Evolutionary conservation across 2,888 invertebrate genomes (phyloP).

Genomic region (Amphipoea lucens): DNA sequence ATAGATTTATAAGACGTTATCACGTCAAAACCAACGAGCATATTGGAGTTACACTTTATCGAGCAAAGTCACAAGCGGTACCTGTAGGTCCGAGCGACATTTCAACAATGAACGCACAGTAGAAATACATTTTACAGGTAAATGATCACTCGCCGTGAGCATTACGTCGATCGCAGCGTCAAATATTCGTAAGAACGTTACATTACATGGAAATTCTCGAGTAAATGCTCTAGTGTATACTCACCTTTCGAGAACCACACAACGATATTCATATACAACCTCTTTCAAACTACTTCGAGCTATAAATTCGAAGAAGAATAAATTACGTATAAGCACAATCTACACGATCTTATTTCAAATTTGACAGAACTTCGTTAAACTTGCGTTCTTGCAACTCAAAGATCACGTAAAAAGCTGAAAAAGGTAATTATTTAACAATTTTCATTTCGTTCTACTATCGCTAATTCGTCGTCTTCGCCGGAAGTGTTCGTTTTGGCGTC

Average conservation of each 20-base stretch:
- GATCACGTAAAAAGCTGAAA: conserved; percentile 13
- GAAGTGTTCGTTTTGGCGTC: conserved; percentile 86
- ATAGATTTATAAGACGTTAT: too few relatives aligned
- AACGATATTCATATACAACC: conserved; percentile 43
- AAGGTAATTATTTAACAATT: conserved; percentile 64
- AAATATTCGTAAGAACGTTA: background rate
- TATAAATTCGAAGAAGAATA: conserved; percentile 53
- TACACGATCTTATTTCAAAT: conserved; percentile 49
- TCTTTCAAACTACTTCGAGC: conserved; percentile 27
- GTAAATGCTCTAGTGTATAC: background rate
- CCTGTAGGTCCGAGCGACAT: too few relatives aligned
- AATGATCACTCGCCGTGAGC: too few relatives aligned
- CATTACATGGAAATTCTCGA: background rate
- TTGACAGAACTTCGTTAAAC: conserved; percentile 39
- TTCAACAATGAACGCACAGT: background rate
- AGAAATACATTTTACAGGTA: background rate
- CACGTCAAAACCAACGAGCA: background rate
- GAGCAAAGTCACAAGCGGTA: background rate
- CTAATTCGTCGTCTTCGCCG: conserved; percentile 86
- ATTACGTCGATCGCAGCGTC: too few relatives aligned
- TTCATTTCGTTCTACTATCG: conserved; percentile 83
- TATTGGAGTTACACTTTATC: background rate
- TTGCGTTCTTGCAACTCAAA: conserved; percentile 16
- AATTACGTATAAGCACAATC: conserved; percentile 46
- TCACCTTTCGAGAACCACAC: conserved; percentile 20